A percentile compares a stretch with the other conserved stretches of the same genome.
Conservation (phyloP, 2,113 vertebrate species). For the Dipodomys merriami region DNA sequence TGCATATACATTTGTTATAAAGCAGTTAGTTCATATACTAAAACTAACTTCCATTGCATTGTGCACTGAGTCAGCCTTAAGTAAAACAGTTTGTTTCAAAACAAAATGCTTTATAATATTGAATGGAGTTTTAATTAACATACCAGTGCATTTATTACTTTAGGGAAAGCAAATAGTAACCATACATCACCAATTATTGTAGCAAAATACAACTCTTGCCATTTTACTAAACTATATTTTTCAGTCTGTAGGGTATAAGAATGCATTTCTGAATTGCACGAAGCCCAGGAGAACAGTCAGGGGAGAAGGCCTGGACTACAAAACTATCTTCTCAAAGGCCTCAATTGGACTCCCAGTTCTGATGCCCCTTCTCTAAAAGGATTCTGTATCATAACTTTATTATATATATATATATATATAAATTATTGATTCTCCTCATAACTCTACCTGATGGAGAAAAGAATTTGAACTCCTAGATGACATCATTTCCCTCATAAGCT, state of each 20-base stretch:
- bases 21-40: not conserved
- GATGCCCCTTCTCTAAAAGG: too few species aligned
- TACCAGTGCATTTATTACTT: not conserved
- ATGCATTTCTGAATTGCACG: not conserved
- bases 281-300: too few species aligned
- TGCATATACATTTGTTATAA: accelerated
- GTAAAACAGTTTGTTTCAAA: not conserved
- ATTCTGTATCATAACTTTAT: too few species aligned
- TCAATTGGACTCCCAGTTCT: too few species aligned
- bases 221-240: not conserved
- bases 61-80: not conserved
- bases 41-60: not conserved
- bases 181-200: not conserved
- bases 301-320: too few species aligned
- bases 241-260: not conserved
- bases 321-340: too few species aligned
- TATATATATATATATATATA: too few species aligned
- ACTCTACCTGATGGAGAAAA: too few species aligned
- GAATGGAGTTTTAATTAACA: not conserved
- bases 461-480: not conserved
- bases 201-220: not conserved
- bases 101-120: not conserved
- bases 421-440: too few species aligned
- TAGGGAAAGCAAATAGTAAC: not conserved
- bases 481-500: not conserved